Evolutionary conservation across 2,888 invertebrate genomes (phyloP).

Genomic region (Eupithecia subfuscata): DNA sequence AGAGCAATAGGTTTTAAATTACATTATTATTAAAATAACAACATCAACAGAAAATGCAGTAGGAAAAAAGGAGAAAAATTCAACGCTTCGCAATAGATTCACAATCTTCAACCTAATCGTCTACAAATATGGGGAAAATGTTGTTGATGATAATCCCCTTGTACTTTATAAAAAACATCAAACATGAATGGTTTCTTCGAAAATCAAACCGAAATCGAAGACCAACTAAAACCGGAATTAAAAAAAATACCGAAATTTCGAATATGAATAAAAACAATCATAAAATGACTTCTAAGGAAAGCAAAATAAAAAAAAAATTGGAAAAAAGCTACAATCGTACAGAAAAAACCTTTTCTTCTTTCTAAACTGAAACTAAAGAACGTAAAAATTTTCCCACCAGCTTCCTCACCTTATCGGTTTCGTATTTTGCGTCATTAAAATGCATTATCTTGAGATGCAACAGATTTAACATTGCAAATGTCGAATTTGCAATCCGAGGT

Average conservation of each 20-base stretch:
- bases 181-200: neutral
- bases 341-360: neutral
- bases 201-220: neutral
- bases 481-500: conserved; percentile 75
- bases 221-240: too few relatives aligned
- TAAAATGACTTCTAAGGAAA: neutral
- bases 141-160: neutral
- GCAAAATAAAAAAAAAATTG: neutral
- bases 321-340: neutral
- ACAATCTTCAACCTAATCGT: too few relatives aligned
- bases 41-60: neutral
- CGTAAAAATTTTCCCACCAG: conserved; percentile 3
- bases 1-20: neutral
- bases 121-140: neutral
- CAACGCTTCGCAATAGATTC: neutral
- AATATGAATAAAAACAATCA: neutral
- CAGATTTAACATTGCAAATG: conserved; percentile 82
- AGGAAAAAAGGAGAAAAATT: neutral
- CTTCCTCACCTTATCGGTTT: conserved; percentile 65
- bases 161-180: neutral
- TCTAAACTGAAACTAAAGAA: neutral
- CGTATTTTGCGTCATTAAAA: conserved; percentile 84
- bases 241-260: neutral
- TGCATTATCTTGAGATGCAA: conserved; percentile 79
- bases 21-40: neutral